These are phyloP conservation scores for Trachops cirrhosus DNA, from an alignment of 2,797 vertebrate genomes.

Conservation along the genomic window DNA sequence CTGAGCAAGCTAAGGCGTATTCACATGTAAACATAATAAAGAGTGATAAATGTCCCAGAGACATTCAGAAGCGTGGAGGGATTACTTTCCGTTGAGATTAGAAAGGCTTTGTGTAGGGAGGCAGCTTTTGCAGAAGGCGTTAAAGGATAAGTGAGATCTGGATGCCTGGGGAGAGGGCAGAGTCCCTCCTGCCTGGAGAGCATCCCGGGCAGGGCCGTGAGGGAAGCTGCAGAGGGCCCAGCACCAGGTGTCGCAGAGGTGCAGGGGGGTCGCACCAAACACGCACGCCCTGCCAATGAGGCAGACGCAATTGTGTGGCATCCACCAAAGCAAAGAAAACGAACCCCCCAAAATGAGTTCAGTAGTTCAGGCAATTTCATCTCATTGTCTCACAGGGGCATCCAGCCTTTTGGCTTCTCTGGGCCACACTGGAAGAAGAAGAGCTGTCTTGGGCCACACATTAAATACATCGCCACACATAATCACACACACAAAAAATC, in stretches of 20 bases:
- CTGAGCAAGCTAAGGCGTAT: background rate
- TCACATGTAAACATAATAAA: background rate
- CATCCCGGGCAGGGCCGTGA: background rate
- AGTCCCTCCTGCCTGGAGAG: background rate
- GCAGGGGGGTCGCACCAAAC: background rate
- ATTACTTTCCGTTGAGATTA: background rate
- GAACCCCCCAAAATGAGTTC: background rate
- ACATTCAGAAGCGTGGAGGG: background rate
- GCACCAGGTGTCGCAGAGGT: background rate
- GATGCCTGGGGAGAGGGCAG: background rate
- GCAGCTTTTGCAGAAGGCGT: background rate
- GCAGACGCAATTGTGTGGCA: background rate
- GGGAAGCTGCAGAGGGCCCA: background rate
- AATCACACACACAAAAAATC: too few relatives aligned
- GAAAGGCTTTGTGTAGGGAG: background rate
- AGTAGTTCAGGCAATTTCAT: background rate
- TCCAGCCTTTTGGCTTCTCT: too few relatives aligned
- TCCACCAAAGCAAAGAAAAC: background rate
- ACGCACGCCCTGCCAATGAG: background rate
- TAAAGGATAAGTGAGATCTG: background rate
- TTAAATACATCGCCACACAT: too few relatives aligned
- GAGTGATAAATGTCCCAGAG: background rate
- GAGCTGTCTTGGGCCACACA: too few relatives aligned
- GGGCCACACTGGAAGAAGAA: too few relatives aligned
- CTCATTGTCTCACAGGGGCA: background rate